Evolutionary conservation across 1,140 invertebrate genomes (phyloP), one percentile per base, ranked within the genome.

Genomic region (Drosophila parabipectinata): DNA sequence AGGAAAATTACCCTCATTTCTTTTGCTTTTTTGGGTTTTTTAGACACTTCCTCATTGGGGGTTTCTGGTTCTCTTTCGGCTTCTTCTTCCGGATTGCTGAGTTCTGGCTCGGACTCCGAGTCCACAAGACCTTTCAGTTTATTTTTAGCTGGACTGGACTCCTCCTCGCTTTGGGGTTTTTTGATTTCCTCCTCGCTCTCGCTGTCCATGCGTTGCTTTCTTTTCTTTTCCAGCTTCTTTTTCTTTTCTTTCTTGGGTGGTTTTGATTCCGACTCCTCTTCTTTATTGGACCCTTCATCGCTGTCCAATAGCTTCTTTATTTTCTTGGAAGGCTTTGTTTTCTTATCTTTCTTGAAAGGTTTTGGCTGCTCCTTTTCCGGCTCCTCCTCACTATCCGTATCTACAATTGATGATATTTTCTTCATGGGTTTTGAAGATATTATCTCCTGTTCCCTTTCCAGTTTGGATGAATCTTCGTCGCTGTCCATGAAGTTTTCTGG

Each of bases 121-220:
- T 91, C 83, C 1, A 89, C 71, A n/a, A 90, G 34, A 0, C 64
- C 57, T 58, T 88, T 84, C 0, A 73, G 55, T 51, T 69, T 78
- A n/a, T 45, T 78, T 21, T 51, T 48, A 2, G 21, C 10, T 4
- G 54, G 44, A 64, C 45, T 39, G 12, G 45, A 30, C 37, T 44
- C 26, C 9, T 12, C 47, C 8, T 18, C 32, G 10, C 15, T 55
- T 48, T 51, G 4, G 3, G 18, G 37, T 10, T 63, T 71, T 10
- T 28, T 21, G 34, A 50, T 28, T 32, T 63, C 53, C 0, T 58
- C 18, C 9, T 76, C 18, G 41, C 64, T 56, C 7, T 71, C 52
- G 15, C 78, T 82, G 8, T 52, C 59, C 58, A 82, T 3, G 30
- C 51, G 24, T 26, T 72, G 59, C 30, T 48, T 24, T 0, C 58